Base-by-base conservation (phyloP, 1,140 invertebrate genomes). In the Drosophila bifasciata region DNA sequence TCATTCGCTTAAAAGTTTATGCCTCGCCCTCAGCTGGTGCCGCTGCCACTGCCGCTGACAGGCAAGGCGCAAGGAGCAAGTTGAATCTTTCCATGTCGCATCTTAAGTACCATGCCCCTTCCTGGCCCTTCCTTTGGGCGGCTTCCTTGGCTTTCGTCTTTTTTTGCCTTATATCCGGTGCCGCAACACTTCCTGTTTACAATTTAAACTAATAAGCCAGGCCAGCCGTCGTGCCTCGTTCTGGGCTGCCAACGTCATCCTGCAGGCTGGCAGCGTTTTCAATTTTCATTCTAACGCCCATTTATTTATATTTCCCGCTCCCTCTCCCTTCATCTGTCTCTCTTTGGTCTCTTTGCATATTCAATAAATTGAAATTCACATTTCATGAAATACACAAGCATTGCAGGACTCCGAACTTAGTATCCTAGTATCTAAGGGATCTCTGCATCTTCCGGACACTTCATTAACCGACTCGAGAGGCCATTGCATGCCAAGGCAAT, bases 131-230 rank as follows among this genome's bases (percentile, higher is more conserved):
- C 28, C 17, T 55, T 64, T 45, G 19, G 28, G 5, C 39, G 5
- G 9, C 46, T 25, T 28, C 51, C 28, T 56, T 67, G 48, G 39
- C 32, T 36, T 36, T 36, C 11, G 32, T 36, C 32, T 36, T 36
- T 36, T 36, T 25, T 13, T 36, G 32, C 49, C 56, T 79, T 79
- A 79, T 78, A 79, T 76, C 76, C 76, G 76, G 64, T 84, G 79
- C 83, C 77, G 64, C 81, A 81, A 76, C 66, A 72, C 83, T 79
- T 86, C 83, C 83, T 86, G 83, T 86, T 88, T 86, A 86, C 83
- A 70, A 86, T 77, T 83, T 88, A 88, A 86, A 79, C 83, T 86
- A 86, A 86, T 86, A 88, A 86, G 80, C 32, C 32, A 36, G 32
- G 32, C 11, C 79, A 78, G 46, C 74, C 81, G 58, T 74, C 53